Conservation (phyloP, 2,797 vertebrate genomes). For the Coreius guichenoti region DNA sequence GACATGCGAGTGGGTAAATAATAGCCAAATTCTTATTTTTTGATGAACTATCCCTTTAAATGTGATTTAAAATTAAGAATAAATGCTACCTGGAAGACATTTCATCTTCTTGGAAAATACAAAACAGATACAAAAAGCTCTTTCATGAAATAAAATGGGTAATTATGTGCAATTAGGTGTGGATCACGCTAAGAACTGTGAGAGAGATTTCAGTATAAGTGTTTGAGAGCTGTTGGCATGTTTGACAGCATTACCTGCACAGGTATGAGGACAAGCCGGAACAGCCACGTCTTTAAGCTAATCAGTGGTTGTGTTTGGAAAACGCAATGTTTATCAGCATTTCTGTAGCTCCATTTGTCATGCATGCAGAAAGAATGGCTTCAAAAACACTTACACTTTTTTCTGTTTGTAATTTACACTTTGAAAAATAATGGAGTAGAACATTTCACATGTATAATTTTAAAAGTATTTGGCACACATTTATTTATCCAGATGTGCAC, state of each 20-base stretch:
- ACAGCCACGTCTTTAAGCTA: constrained; percentile 63
- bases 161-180: constrained; percentile 19
- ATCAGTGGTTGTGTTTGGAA: constrained; percentile 47
- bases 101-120: background rate
- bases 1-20: background rate
- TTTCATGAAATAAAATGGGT: constrained; percentile 11
- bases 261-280: constrained; percentile 73
- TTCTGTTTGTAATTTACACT: constrained; percentile 53
- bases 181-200: constrained; percentile 11
- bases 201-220: background rate
- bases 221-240: constrained; percentile 21
- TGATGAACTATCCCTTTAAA: background rate
- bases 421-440: background rate
- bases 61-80: background rate
- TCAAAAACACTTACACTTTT: constrained; percentile 26
- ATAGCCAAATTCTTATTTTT: background rate
- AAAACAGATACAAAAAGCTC: constrained; percentile 6
- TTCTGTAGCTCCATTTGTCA: constrained; percentile 50
- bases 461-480: background rate
- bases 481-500: background rate
- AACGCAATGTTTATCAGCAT: constrained; percentile 54
- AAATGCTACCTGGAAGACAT: constrained; percentile 11
- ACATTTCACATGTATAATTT: background rate
- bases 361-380: constrained; percentile 25
- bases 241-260: constrained; percentile 69